phyloP scores from a whole-genome alignment of 2,888 invertebrate species.

The Pristionchus entomophagus region DNA sequence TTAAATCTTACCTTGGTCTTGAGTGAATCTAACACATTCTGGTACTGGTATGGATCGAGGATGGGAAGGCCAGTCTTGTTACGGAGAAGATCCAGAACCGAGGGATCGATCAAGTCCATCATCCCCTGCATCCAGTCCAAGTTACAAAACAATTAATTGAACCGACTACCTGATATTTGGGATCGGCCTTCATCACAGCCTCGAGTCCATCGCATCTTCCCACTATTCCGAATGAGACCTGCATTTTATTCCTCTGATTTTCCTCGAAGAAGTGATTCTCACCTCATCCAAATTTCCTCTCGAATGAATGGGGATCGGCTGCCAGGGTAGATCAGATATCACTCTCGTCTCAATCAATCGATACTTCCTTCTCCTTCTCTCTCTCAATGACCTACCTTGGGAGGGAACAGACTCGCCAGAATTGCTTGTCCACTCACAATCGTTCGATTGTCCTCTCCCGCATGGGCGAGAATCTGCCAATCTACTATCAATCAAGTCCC shows the following conservation, averaged over 20 bases:
- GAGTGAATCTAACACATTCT: constrained; percentile 43
- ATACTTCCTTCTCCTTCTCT: not conserved
- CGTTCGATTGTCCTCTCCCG: constrained; percentile 48
- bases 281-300: constrained; percentile 39
- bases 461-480: constrained; percentile 2
- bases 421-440: constrained; percentile 33
- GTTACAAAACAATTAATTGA: not conserved
- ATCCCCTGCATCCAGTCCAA: not conserved
- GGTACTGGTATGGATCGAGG: constrained; percentile 3
- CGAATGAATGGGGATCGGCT: constrained; percentile 45
- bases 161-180: constrained; percentile 12
- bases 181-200: not conserved
- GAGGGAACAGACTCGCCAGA: not conserved
- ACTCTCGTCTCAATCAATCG: not conserved
- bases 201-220: constrained; percentile 7
- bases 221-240: constrained; percentile 45
- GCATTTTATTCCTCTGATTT: not conserved
- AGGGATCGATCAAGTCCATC: constrained; percentile 7
- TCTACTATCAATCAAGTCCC: not conserved
- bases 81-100: constrained; percentile 12
- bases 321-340: constrained; percentile 27
- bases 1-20: constrained; percentile 38
- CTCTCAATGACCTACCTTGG: not conserved
- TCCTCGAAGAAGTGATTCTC: not conserved
- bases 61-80: constrained; percentile 38